Evolutionary conservation across 2,888 invertebrate genomes (phyloP).

Genomic region (Eupelmus urozonus): DNA sequence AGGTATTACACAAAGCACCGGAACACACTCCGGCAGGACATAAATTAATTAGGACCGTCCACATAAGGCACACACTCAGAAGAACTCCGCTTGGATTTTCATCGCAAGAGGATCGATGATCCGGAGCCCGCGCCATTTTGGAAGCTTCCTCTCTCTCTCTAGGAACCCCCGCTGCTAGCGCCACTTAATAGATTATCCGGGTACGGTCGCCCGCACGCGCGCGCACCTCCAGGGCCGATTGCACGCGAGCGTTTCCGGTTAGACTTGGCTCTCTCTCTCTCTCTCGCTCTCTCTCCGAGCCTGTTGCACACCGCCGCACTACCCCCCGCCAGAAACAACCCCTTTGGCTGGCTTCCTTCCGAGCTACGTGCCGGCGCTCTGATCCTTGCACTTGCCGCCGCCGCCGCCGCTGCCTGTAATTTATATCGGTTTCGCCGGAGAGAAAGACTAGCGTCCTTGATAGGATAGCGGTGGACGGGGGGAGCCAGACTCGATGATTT

Average conservation of each 20-base stretch:
- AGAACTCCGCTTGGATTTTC: not conserved
- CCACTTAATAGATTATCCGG: slow-evolving; percentile 66
- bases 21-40: slow-evolving; percentile 20
- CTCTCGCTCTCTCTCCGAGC: slow-evolving; percentile 1
- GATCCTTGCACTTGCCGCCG: slow-evolving; percentile 31
- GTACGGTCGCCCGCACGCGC: slow-evolving; percentile 40
- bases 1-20: no score
- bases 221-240: slow-evolving; percentile 59
- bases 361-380: slow-evolving; percentile 16
- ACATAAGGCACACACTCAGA: no score
- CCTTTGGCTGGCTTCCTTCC: not conserved
- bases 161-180: slow-evolving; percentile 36
- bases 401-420: not conserved
- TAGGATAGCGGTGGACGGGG: not conserved
- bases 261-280: not conserved
- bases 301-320: slow-evolving; percentile 28
- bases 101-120: slow-evolving; percentile 7
- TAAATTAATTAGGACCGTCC: slow-evolving; percentile 16
- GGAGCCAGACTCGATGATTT: slow-evolving; percentile 12
- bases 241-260: slow-evolving; percentile 66
- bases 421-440: slow-evolving; percentile 5
- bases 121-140: not conserved
- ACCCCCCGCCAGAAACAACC: not conserved
- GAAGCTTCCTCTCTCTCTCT: slow-evolving; percentile 8
- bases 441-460: slow-evolving; percentile 1